Conservation (phyloP, 2,113 vertebrate species). For the Dicerorhinus sumatrensis region DNA sequence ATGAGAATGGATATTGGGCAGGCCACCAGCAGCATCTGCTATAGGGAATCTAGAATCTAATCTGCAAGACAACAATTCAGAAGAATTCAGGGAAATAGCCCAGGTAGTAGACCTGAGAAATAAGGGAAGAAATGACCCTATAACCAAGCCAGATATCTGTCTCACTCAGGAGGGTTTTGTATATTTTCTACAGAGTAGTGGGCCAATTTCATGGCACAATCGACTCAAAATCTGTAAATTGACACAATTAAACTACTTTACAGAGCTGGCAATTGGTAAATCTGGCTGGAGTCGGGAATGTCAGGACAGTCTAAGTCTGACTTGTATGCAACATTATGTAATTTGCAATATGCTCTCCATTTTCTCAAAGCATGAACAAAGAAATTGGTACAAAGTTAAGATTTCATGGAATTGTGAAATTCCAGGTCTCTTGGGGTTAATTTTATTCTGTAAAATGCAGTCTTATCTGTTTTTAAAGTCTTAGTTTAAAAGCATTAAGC, state of each 20-base stretch:
- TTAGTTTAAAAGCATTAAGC: background rate
- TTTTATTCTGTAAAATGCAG: background rate
- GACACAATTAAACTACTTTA: background rate
- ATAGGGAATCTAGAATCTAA: background rate
- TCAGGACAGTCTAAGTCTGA: background rate
- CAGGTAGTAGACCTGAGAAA: background rate
- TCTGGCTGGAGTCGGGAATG: background rate
- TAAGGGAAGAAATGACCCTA: background rate
- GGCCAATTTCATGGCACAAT: background rate
- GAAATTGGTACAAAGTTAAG: background rate
- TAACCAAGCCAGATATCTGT: background rate
- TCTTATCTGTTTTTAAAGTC: background rate
- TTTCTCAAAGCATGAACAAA: constrained; percentile 34
- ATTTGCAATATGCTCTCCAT: background rate
- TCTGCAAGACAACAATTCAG: background rate
- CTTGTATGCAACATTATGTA: background rate
- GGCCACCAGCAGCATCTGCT: background rate
- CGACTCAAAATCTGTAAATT: background rate
- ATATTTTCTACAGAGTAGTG: background rate
- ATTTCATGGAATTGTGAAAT: background rate
- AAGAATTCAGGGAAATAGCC: background rate
- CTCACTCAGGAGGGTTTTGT: background rate
- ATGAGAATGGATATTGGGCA: background rate
- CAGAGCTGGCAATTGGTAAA: background rate
- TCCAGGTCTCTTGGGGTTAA: background rate